Evolutionary conservation across 2,797 vertebrate species (phyloP).

Genomic region (Mallotus villosus): DNA sequence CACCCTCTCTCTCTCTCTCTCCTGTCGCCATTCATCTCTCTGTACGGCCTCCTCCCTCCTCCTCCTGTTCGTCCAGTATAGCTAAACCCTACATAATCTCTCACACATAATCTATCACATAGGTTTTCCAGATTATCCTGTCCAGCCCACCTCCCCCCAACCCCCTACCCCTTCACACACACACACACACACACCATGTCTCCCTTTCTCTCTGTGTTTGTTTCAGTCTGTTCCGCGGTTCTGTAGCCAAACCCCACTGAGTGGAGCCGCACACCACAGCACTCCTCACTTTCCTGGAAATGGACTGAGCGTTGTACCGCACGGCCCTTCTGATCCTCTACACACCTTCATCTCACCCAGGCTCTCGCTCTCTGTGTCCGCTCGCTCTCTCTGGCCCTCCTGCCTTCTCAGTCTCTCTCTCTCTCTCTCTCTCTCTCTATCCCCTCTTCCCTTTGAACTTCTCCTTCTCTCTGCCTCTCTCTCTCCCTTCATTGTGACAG

Average conservation of each 20-base stretch:
- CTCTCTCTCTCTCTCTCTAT: conserved; percentile 23
- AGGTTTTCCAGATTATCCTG: neutral
- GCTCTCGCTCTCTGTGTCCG: too few species aligned
- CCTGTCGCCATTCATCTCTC: neutral
- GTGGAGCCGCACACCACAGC: too few species aligned
- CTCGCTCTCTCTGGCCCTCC: neutral
- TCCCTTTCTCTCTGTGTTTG: neutral
- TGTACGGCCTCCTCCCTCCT: too few species aligned
- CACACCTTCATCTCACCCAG: too few species aligned
- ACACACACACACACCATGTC: too few species aligned
- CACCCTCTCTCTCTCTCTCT: neutral
- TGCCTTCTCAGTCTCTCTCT: neutral
- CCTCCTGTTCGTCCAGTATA: too few species aligned
- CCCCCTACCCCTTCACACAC: neutral
- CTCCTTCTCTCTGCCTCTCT: conserved; percentile 9
- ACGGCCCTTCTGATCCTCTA: too few species aligned
- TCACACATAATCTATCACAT: too few species aligned
- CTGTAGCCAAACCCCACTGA: neutral
- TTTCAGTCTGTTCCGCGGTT: neutral
- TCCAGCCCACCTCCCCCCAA: neutral
- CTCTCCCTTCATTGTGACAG: conserved; percentile 14
- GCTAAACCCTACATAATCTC: too few species aligned
- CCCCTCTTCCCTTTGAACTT: too few species aligned
- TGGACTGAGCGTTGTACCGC: too few species aligned
- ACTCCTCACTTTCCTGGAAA: too few species aligned